Conservation (phyloP, 2,797 vertebrate genomes). For the Rousettus madagascariensis region DNA sequence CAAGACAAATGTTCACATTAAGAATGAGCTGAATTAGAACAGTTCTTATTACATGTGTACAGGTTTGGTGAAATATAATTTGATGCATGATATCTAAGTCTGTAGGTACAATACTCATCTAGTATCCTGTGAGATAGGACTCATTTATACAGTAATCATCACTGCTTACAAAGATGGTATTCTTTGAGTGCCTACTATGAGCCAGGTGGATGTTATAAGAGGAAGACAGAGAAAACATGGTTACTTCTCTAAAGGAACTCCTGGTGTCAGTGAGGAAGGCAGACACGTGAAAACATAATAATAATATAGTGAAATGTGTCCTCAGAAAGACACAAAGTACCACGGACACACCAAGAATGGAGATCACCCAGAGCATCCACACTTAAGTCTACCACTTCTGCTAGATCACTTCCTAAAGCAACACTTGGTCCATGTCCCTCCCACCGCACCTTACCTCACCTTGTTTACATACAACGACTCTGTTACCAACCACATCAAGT, state of each 20-base stretch:
- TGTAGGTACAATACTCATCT: neutral
- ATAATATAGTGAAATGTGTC: neutral
- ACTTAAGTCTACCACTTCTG: neutral
- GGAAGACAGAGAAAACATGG: neutral
- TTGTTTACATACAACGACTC: neutral
- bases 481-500: neutral
- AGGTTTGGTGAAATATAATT: neutral
- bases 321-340: neutral
- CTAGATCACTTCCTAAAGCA: slow-evolving; percentile 3
- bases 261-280: neutral
- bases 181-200: slow-evolving; percentile 3
- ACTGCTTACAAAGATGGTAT: neutral
- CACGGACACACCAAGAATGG: neutral
- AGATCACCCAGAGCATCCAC: neutral
- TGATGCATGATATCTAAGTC: neutral
- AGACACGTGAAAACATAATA: neutral
- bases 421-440: neutral
- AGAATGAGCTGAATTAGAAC: neutral
- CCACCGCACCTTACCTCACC: neutral
- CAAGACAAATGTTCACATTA: neutral
- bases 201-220: neutral
- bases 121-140: neutral
- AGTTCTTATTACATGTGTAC: neutral
- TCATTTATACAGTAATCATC: neutral
- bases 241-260: neutral